These are phyloP conservation scores for Hydrozoanthus tunicans DNA, from an alignment of 64 coral and sea anemone species.

Conservation along the genomic window DNA sequence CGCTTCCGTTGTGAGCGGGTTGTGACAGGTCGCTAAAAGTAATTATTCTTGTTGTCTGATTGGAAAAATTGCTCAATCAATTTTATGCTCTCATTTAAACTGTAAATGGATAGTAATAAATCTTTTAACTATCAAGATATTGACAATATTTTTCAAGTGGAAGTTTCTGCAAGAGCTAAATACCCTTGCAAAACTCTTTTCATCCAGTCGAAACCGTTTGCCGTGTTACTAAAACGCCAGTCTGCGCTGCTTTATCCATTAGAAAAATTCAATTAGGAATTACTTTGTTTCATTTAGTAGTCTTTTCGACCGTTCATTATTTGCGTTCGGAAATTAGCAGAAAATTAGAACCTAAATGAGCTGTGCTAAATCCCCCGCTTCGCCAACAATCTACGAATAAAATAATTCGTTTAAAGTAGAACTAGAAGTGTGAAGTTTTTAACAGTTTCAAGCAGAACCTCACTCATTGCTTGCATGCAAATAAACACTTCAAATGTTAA, in stretches of 20 bases:
- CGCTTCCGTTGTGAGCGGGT: constrained; percentile 7
- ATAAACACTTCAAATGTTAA: constrained; percentile 50
- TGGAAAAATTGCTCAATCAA: constrained; percentile 10
- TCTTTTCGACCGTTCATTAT: constrained; percentile 45
- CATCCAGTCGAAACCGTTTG: neutral
- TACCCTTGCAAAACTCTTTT: constrained; percentile 18
- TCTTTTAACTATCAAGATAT: neutral
- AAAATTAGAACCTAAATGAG: constrained; percentile 57
- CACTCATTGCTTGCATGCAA: constrained; percentile 7
- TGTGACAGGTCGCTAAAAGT: constrained; percentile 36
- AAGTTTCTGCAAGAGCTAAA: neutral
- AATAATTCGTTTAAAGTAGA: neutral
- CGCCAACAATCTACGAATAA: neutral
- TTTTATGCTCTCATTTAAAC: neutral
- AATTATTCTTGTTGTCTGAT: constrained; percentile 47
- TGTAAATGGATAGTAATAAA: neutral
- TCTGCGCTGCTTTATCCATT: constrained; percentile 50
- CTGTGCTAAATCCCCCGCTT: neutral
- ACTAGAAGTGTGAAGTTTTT: constrained; percentile 10
- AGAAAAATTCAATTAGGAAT: constrained; percentile 76
- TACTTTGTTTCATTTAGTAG: constrained; percentile 46
- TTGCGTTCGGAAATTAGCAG: constrained; percentile 49
- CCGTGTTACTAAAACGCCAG: constrained; percentile 58
- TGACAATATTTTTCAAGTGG: neutral
- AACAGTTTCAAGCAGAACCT: constrained; percentile 9